Conservation (phyloP, 1,140 invertebrate genomes). For the Sinonovacula constricta region DNA sequence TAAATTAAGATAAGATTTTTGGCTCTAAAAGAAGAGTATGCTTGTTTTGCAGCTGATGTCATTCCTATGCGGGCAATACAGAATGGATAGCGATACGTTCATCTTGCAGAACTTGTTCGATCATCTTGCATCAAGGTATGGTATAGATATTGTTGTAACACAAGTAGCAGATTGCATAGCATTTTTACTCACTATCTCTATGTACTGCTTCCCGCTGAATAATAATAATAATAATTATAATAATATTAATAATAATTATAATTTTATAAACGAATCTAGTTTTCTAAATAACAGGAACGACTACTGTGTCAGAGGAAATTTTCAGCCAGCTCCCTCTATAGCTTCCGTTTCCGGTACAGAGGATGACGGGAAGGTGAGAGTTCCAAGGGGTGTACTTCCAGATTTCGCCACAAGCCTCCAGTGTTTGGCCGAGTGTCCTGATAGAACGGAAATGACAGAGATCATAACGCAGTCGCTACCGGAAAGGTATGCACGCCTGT, state of each 20-base stretch:
- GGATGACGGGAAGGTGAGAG: slow-evolving; percentile 26
- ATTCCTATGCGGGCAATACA: slow-evolving; percentile 61
- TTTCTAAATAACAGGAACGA: too few relatives aligned
- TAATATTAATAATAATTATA: too few relatives aligned
- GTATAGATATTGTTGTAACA: too few relatives aligned
- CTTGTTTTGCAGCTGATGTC: slow-evolving; percentile 59
- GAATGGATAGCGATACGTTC: slow-evolving; percentile 52
- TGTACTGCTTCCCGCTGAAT: too few relatives aligned
- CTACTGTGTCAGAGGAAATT: slow-evolving; percentile 47
- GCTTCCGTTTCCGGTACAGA: background rate
- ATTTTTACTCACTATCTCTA: too few relatives aligned
- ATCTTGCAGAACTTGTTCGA: slow-evolving; percentile 54
- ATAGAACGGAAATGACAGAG: slow-evolving; percentile 48
- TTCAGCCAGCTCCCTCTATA: slow-evolving; percentile 14
- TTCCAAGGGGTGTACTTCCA: slow-evolving; percentile 55
- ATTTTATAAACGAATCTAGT: too few relatives aligned
- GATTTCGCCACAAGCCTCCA: slow-evolving; percentile 61
- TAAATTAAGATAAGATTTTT: too few relatives aligned
- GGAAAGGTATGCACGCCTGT: slow-evolving; percentile 9
- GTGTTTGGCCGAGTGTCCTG: slow-evolving; percentile 60
- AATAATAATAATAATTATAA: too few relatives aligned
- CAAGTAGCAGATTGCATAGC: too few relatives aligned
- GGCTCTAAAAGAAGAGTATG: too few relatives aligned
- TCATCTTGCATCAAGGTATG: slow-evolving; percentile 59
- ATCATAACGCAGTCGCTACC: slow-evolving; percentile 57